Conservation (phyloP, 2,113 vertebrate genomes). For the Austrofundulus limnaeus region DNA sequence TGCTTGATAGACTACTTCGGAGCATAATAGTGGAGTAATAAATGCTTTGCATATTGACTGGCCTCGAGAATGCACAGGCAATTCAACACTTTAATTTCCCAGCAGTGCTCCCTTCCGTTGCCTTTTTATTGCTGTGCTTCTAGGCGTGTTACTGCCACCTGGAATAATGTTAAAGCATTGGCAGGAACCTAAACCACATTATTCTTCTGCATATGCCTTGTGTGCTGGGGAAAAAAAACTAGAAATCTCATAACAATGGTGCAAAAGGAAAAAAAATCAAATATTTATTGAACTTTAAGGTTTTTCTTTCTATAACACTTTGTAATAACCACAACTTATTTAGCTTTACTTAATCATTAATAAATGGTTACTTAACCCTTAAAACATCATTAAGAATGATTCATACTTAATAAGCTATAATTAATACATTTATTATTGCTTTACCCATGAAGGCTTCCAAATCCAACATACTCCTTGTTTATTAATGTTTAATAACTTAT, state of each 20-base stretch:
- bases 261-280: no score
- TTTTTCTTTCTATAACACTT: no score
- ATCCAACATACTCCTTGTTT: no score
- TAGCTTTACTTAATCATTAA: no score
- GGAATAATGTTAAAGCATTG: background rate
- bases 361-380: no score
- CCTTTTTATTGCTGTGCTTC: background rate
- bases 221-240: background rate
- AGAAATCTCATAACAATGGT: background rate
- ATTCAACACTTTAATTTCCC: conserved; percentile 21
- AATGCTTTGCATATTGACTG: conserved; percentile 10
- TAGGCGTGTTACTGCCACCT: conserved; percentile 6
- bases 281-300: no score
- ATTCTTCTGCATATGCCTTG: background rate
- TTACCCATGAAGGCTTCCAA: no score
- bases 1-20: conserved; percentile 12
- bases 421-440: no score
- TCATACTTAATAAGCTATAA: no score
- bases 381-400: no score
- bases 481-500: no score
- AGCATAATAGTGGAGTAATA: conserved; percentile 15
- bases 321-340: no score
- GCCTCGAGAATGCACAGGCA: background rate
- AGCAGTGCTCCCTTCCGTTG: conserved; percentile 10
- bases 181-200: background rate